Evolutionary conservation across 2,113 vertebrate genomes (phyloP).

Genomic region (Psittacula cyanocephala): DNA sequence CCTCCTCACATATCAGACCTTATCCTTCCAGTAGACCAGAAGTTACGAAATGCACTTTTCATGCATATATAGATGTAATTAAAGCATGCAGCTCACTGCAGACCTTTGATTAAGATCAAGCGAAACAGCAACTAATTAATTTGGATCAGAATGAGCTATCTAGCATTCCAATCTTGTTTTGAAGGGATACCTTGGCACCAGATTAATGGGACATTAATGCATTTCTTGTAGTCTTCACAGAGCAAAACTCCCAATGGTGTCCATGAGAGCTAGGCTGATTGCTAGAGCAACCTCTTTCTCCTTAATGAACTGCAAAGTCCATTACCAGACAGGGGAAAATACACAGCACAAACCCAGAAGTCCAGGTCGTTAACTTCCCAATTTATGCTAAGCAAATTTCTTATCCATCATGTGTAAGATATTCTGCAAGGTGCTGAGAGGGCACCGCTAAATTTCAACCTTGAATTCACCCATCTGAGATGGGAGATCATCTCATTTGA

Average conservation of each 20-base stretch:
- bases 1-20: not conserved
- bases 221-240: not conserved
- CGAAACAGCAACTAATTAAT: not conserved
- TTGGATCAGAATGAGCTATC: not conserved
- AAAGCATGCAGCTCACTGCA: not conserved
- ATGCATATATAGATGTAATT: not conserved
- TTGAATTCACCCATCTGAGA: not conserved
- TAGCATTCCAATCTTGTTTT: not conserved
- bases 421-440: not conserved
- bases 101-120: constrained; percentile 3
- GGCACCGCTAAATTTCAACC: not conserved
- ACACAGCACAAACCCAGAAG: not conserved
- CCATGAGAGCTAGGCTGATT: not conserved
- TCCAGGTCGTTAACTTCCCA: not conserved
- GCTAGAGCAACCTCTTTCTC: not conserved
- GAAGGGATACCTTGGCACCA: not conserved
- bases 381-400: not conserved
- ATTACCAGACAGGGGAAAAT: not conserved
- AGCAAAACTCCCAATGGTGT: not conserved
- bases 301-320: not conserved
- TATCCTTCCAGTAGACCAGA: not conserved
- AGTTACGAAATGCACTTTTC: not conserved
- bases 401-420: not conserved
- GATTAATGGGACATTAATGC: not conserved
- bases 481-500: not conserved